Evolutionary conservation across 2,888 invertebrate species (phyloP).

Genomic region (Tenodera sinensis): DNA sequence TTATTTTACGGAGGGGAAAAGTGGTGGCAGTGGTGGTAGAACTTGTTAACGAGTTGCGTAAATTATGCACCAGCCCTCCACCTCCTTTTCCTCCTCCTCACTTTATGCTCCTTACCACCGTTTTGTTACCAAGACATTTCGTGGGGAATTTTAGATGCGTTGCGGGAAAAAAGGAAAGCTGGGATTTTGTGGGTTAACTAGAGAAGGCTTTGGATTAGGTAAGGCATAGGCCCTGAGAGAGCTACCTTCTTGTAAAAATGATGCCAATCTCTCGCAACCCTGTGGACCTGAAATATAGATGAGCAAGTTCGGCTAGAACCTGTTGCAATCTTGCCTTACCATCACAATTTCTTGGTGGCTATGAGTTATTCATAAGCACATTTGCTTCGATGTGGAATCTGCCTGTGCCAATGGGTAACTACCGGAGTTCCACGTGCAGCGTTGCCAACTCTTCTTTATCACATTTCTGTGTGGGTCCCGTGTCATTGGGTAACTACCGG

Average conservation of each 20-base stretch:
- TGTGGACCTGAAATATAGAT: neutral
- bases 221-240: neutral
- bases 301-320: neutral
- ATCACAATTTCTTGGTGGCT: neutral
- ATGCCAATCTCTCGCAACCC: neutral
- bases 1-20: neutral
- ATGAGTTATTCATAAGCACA: neutral
- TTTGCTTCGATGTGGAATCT: neutral
- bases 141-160: slow-evolving; percentile 4
- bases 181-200: neutral
- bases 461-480: too few relatives aligned
- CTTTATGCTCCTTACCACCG: neutral
- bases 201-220: neutral
- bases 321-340: neutral
- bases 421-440: neutral
- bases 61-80: neutral
- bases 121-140: neutral
- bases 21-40: neutral
- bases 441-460: neutral
- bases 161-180: neutral
- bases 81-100: neutral
- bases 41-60: slow-evolving; percentile 1
- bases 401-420: neutral
- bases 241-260: neutral
- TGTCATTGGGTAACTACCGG: too few relatives aligned